phyloP scores from a whole-genome alignment of 92 coral and sea anemone species.

The Bergia puertoricense region DNA sequence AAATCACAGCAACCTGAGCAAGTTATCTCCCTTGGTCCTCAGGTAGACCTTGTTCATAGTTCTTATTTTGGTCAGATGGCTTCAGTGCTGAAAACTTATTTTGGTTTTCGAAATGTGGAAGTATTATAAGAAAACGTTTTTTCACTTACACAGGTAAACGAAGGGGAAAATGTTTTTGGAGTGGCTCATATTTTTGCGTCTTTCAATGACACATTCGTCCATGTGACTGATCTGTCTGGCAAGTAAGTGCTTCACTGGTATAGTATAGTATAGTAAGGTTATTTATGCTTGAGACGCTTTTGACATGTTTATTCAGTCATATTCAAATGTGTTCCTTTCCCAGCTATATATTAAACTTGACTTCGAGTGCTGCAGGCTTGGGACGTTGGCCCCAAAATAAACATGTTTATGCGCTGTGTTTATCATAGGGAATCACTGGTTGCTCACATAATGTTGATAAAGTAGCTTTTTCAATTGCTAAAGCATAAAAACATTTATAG shows the following conservation, averaged over 20 bases:
- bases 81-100: neutral
- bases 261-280: too few species aligned
- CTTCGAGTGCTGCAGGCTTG: neutral
- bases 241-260: constrained; percentile 64
- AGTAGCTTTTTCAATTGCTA: too few species aligned
- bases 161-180: constrained; percentile 96
- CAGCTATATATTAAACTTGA: neutral
- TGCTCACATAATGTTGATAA: too few species aligned
- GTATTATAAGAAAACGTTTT: neutral
- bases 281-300: too few species aligned
- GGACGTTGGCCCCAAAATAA: neutral
- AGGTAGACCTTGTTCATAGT: constrained; percentile 59
- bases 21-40: constrained; percentile 96
- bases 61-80: neutral
- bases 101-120: neutral
- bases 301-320: neutral
- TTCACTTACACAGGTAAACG: constrained; percentile 67
- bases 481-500: too few species aligned
- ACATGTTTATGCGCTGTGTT: neutral
- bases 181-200: constrained; percentile 99
- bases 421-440: too few species aligned
- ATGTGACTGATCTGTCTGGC: constrained; percentile 98
- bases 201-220: constrained; percentile 97
- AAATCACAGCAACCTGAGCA: constrained; percentile 82
- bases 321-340: neutral